Percentiles rank a stretch among this genome's conserved stretches.
Evolutionary conservation across 2,888 invertebrate species (phyloP).

Genomic region (Argyresthia goedartella): DNA sequence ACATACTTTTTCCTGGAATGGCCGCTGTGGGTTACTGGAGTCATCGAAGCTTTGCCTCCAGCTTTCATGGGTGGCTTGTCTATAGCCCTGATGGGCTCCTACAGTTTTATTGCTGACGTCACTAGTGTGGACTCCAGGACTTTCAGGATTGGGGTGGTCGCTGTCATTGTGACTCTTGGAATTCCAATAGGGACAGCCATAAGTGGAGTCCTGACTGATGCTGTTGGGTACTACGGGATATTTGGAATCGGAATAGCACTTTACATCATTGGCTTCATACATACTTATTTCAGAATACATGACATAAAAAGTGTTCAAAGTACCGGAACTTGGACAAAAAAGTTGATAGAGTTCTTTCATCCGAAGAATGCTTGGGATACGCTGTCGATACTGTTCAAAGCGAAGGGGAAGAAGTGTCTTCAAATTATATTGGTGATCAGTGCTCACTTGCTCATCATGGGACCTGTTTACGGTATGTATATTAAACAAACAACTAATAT

Average conservation of each 20-base stretch:
- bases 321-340: constrained; percentile 30
- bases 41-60: constrained; percentile 66
- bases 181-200: constrained; percentile 60
- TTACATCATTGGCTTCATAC: constrained; percentile 40
- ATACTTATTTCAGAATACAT: constrained; percentile 42
- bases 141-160: constrained; percentile 72
- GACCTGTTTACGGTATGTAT: constrained; percentile 52
- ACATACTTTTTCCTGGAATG: constrained; percentile 69
- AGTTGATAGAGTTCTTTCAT: constrained; percentile 39
- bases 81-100: constrained; percentile 68
- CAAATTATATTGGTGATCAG: constrained; percentile 45
- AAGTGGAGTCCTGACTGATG: constrained; percentile 61
- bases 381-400: constrained; percentile 40
- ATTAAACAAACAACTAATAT: background rate
- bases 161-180: constrained; percentile 60
- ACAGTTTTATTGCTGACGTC: constrained; percentile 73
- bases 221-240: constrained; percentile 55
- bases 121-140: constrained; percentile 71
- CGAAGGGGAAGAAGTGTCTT: constrained; percentile 26
- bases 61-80: constrained; percentile 72
- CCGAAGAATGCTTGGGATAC: constrained; percentile 51
- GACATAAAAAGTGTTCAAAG: constrained; percentile 34
- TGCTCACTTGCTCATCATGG: constrained; percentile 51
- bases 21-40: constrained; percentile 64
- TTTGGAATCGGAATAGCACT: constrained; percentile 39